Conservation (phyloP, 2,797 vertebrate genomes). For the Crocidura indochinensis region DNA sequence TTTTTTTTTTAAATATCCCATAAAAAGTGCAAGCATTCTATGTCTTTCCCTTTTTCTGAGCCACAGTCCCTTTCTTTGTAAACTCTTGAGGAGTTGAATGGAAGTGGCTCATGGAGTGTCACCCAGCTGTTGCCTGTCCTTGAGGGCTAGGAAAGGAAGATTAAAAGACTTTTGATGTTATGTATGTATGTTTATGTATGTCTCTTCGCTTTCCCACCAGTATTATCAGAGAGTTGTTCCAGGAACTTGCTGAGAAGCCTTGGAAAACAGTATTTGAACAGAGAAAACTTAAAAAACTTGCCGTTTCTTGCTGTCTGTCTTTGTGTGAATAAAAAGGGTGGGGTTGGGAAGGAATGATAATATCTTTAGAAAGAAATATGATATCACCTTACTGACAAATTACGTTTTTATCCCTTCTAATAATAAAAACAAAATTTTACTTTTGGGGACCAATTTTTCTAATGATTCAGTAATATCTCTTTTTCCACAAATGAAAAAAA, state of each 20-base stretch:
- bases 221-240: background rate
- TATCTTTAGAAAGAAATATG: slow-evolving; percentile 67
- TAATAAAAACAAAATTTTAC: slow-evolving; percentile 72
- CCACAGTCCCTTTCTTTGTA: background rate
- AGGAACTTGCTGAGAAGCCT: background rate
- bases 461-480: slow-evolving; percentile 63
- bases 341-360: background rate
- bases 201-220: background rate
- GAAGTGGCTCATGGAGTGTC: background rate
- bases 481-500: slow-evolving; percentile 66
- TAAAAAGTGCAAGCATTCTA: no score
- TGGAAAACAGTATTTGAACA: background rate
- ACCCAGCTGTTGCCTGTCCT: background rate
- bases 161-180: background rate
- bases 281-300: slow-evolving; percentile 1
- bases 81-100: background rate
- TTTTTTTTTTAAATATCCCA: no score
- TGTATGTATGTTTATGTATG: no score
- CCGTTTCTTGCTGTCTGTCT: background rate
- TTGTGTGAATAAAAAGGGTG: background rate
- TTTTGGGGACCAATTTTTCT: slow-evolving; percentile 72
- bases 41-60: no score
- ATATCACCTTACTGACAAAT: slow-evolving; percentile 46
- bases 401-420: slow-evolving; percentile 15
- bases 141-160: background rate